Evolutionary conservation across 2,888 invertebrate species (phyloP).

Genomic region (Dysmachus trigonus): DNA sequence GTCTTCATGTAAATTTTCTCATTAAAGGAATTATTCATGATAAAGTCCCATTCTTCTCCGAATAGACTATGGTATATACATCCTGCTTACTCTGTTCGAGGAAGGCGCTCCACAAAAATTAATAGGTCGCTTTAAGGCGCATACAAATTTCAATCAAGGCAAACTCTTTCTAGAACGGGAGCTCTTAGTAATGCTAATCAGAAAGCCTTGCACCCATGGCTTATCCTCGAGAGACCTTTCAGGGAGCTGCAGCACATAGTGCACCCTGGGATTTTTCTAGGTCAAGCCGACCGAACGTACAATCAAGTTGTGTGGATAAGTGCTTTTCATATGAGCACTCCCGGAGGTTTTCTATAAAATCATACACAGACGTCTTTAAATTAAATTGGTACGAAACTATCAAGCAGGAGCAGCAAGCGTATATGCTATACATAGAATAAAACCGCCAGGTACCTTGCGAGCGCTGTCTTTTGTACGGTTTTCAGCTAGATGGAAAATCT

Average conservation of each 20-base stretch:
- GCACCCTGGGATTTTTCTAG: background rate
- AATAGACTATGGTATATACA: background rate
- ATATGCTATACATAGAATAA: background rate
- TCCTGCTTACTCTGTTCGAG: background rate
- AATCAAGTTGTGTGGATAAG: background rate
- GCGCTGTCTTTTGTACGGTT: background rate
- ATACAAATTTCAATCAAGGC: background rate
- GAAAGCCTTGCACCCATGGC: background rate
- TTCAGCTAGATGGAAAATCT: background rate
- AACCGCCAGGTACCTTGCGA: background rate
- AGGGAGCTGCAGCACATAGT: background rate
- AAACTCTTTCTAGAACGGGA: background rate
- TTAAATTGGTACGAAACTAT: constrained; percentile 30
- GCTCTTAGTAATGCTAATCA: background rate
- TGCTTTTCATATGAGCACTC: background rate
- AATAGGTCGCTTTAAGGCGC: background rate
- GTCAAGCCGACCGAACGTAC: background rate
- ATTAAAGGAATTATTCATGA: background rate
- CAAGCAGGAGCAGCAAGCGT: background rate
- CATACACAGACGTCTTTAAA: background rate
- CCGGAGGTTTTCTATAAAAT: background rate
- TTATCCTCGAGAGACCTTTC: background rate
- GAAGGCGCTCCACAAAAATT: background rate
- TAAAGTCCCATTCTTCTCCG: background rate
- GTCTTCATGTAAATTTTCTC: background rate